phyloP scores from a whole-genome alignment of 2,888 invertebrate genomes.

The Orthosia gothica region DNA sequence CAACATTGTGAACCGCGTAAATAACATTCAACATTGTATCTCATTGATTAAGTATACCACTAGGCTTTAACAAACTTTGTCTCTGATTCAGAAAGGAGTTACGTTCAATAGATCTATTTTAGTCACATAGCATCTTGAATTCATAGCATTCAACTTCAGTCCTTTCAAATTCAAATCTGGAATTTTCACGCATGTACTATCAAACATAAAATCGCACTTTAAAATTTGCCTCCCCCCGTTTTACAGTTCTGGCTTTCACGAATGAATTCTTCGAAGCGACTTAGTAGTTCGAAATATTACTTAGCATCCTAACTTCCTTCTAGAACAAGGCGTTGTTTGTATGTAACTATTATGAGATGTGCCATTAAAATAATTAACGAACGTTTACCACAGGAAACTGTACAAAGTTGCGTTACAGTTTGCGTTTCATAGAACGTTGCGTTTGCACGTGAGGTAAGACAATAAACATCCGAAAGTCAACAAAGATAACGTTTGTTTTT shows the following conservation, averaged over 20 bases:
- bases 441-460: constrained; percentile 50
- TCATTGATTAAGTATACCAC: too few species aligned
- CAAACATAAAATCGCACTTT: constrained; percentile 13
- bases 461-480: constrained; percentile 50
- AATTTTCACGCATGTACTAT: constrained; percentile 4
- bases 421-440: constrained; percentile 68
- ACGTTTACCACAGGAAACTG: constrained; percentile 67
- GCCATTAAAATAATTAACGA: constrained; percentile 57
- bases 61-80: too few species aligned
- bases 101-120: not conserved
- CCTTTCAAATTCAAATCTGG: constrained; percentile 10
- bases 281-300: constrained; percentile 42
- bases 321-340: constrained; percentile 62
- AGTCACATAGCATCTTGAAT: not conserved
- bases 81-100: not conserved
- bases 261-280: constrained; percentile 16
- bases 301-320: constrained; percentile 51
- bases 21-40: too few species aligned
- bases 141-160: not conserved
- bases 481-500: not conserved
- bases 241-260: not conserved
- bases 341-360: constrained; percentile 33
- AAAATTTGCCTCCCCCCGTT: not conserved
- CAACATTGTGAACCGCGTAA: too few species aligned
- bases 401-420: constrained; percentile 76